Evolutionary conservation across 2,797 vertebrate genomes (phyloP).

Genomic region (Pseudocheirus occidentalis): DNA sequence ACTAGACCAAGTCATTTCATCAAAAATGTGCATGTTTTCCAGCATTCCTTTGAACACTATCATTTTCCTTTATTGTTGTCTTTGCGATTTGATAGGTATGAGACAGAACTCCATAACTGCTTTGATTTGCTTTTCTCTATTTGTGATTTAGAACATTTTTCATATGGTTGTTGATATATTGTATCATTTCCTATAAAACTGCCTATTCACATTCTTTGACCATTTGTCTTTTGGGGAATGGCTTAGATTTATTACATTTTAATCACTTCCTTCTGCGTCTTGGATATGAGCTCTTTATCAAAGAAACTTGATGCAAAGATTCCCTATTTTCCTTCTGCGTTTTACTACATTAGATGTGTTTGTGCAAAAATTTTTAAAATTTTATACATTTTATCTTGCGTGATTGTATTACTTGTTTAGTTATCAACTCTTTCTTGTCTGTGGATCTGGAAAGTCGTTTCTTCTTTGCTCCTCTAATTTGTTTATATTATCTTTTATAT

Average conservation of each 20-base stretch:
- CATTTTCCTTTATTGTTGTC: not conserved
- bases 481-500: not conserved
- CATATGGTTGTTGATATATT: not conserved
- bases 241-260: not conserved
- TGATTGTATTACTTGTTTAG: not conserved
- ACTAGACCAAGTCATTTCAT: not conserved
- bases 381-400: not conserved
- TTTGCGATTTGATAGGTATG: not conserved
- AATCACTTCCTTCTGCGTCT: not conserved
- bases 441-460: not conserved
- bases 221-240: not conserved
- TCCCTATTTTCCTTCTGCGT: not conserved
- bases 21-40: not conserved
- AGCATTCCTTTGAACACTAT: not conserved
- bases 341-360: not conserved
- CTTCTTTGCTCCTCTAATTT: not conserved
- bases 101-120: not conserved
- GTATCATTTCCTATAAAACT: not conserved
- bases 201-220: not conserved
- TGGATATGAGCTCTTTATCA: not conserved
- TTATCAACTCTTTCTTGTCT: not conserved
- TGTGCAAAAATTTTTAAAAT: not conserved
- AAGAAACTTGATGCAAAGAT: not conserved
- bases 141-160: not conserved
- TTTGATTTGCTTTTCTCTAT: not conserved